These are phyloP conservation scores for Taenioides sp. DNA, from an alignment of 2,797 vertebrate genomes.

Conservation along the genomic window DNA sequence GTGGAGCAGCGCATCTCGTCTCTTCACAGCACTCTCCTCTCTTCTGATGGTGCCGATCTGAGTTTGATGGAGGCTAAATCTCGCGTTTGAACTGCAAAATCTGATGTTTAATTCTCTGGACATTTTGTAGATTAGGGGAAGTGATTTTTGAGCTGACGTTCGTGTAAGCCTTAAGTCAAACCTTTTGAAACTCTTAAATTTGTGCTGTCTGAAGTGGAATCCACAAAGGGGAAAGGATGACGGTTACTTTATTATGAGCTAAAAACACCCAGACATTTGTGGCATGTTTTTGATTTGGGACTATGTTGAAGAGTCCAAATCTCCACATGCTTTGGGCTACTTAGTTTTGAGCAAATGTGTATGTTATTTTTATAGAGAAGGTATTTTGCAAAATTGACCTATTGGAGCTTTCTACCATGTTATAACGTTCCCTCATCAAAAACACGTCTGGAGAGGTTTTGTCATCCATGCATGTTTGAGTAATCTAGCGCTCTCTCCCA, in stretches of 20 bases:
- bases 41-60: conserved; percentile 31
- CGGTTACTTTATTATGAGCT: background rate
- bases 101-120: background rate
- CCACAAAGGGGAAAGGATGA: too few relatives aligned
- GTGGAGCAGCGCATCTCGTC: conserved; percentile 45
- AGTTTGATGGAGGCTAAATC: conserved; percentile 32
- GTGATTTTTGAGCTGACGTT: conserved; percentile 36
- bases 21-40: conserved; percentile 42
- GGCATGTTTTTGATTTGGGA: background rate
- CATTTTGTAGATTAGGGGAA: conserved; percentile 37
- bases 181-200: conserved; percentile 29
- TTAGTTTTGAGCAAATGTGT: background rate
- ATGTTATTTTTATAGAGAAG: background rate
- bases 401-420: too few relatives aligned
- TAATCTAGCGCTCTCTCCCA: too few relatives aligned
- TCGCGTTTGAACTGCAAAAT: conserved; percentile 21
- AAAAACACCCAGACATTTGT: background rate
- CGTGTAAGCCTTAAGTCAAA: conserved; percentile 17
- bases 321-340: background rate
- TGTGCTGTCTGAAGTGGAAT: conserved; percentile 2
- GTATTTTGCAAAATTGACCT: too few relatives aligned
- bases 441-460: too few relatives aligned
- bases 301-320: background rate
- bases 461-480: too few relatives aligned
- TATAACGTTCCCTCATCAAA: too few relatives aligned